Conservation (phyloP, 2,113 vertebrate species). For the Hippocampus mohnikei region DNA sequence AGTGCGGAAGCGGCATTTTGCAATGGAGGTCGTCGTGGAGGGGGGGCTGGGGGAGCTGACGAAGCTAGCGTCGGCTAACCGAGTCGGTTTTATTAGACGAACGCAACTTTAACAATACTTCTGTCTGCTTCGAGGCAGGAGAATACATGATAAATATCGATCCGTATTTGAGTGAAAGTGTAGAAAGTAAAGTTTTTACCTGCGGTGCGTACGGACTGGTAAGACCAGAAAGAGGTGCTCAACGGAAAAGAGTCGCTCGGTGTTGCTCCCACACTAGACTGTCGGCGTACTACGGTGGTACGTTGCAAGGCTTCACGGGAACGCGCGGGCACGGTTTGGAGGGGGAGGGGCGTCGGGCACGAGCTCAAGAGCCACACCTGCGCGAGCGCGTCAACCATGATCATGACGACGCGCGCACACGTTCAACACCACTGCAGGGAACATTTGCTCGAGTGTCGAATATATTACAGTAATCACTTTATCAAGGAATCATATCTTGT, state of each 20-base stretch:
- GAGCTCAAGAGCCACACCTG: constrained; percentile 74
- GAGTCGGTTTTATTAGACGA: constrained; percentile 31
- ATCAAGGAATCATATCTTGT: not conserved
- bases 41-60: constrained; percentile 17
- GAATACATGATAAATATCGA: accelerated
- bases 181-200: constrained; percentile 54
- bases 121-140: not conserved
- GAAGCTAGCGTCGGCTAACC: constrained; percentile 32
- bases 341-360: constrained; percentile 63
- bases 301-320: constrained; percentile 67
- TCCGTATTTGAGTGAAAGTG: constrained; percentile 3
- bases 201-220: constrained; percentile 48
- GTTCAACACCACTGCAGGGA: not conserved
- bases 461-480: not conserved
- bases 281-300: constrained; percentile 33
- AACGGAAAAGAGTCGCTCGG: constrained; percentile 32
- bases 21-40: constrained; percentile 28
- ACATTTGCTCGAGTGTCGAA: not conserved
- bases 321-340: constrained; percentile 56
- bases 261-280: constrained; percentile 39
- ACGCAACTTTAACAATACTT: constrained; percentile 42
- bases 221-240: constrained; percentile 17
- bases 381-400: constrained; percentile 59
- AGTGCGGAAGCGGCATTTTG: constrained; percentile 51
- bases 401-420: not conserved